Base-by-base conservation (phyloP, 2,797 vertebrate genomes). In the Acipenser transmontanus region DNA sequence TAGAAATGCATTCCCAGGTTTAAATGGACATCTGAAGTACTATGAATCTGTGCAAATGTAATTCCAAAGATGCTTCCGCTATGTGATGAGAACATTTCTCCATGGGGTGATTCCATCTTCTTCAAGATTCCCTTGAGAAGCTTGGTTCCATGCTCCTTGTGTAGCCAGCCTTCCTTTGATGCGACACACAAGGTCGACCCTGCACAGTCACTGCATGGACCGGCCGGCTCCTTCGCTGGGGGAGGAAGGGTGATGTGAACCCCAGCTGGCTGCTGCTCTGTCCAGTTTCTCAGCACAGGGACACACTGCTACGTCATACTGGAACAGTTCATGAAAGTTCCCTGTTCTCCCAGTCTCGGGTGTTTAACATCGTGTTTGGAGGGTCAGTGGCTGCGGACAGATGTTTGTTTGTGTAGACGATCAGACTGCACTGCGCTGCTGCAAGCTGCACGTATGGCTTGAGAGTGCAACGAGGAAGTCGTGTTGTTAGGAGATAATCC, bases 161-260 rank as follows among this genome's bases (percentile, higher is more conserved):
- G 68, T 74, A 70, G 72, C 71, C 54, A 59, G 68, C 71, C 67
- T 57, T 65, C 50, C 69, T 74, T 72, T 75, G 74, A 75, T 73
- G 59, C 72, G 56, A 69, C 66, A 69, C 71, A 74, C 73, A 75
- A 73, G 68, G 62, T 59, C 56, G 66, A 64, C 70, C 17, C 70
- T 60, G 48, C 60, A 62, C 64, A 50, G 67, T 67, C 50, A 65
- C 54, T 64, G 59, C 47, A 59, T 68, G 62, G 68, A 68, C 69
- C 64, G 62, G 34, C 61, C 48, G 52, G 52, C 50, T 10, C 56
- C 49, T 56, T 71, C 68, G 66, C 78, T 76, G 78, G 81, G 76
- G 81, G 83, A 78, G 74, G 74, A 75, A 70, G 47, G 50, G 65
- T 62, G 76, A 73, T 77, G 72, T 69, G 73, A 80, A 77, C 76